phyloP scores from a whole-genome alignment of 2,113 vertebrate species.

The Chloroceryle aenea region DNA sequence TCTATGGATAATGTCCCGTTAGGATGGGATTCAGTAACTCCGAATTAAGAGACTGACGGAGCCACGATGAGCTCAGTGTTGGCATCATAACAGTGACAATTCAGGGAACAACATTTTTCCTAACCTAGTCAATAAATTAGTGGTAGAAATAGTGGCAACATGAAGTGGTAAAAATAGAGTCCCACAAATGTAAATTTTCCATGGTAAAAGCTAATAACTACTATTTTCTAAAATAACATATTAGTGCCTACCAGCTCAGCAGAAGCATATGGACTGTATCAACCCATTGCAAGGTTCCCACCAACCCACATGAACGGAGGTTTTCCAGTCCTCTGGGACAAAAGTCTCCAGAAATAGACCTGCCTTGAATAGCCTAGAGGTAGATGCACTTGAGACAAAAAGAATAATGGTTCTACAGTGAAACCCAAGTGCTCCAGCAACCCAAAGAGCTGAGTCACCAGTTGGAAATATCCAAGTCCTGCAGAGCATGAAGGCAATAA shows the following conservation, averaged over 20 bases:
- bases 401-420: neutral
- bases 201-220: neutral
- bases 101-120: neutral
- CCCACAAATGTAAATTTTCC: neutral
- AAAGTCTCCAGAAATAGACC: neutral
- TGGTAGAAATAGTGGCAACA: neutral
- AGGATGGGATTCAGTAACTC: neutral
- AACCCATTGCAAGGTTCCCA: neutral
- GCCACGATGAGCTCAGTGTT: neutral
- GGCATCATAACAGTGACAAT: neutral
- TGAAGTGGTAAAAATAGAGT: slow-evolving; percentile 36
- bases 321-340: neutral
- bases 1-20: neutral
- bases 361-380: neutral
- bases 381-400: rapidly evolving
- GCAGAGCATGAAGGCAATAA: neutral
- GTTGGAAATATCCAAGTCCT: neutral
- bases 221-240: slow-evolving; percentile 36
- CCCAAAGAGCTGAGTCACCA: rapidly evolving
- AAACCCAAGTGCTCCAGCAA: neutral
- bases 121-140: slow-evolving; percentile 13
- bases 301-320: neutral
- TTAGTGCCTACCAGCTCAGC: slow-evolving; percentile 14
- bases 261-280: neutral
- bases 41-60: neutral